phyloP scores from a whole-genome alignment of 2,113 vertebrate species.

The Madoqua kirkii region DNA sequence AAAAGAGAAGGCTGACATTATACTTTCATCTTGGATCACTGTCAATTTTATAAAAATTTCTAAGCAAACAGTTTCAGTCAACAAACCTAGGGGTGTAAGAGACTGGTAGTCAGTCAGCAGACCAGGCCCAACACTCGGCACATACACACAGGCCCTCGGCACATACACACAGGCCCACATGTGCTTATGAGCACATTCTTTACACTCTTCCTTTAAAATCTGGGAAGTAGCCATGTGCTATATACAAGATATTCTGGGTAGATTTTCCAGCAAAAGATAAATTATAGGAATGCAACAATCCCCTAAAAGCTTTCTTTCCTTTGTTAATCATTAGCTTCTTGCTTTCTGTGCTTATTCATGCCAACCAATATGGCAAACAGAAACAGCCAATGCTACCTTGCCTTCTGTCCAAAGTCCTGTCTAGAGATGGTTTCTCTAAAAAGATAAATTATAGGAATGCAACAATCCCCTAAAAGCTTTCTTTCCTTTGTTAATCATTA shows the following conservation, averaged over 20 bases:
- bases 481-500: not conserved
- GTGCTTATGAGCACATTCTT: not conserved
- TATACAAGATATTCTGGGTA: not conserved
- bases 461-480: not conserved
- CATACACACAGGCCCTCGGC: not conserved
- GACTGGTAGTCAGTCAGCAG: not conserved
- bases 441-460: not conserved
- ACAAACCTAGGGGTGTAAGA: not conserved
- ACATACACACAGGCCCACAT: not conserved
- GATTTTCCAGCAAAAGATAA: not conserved
- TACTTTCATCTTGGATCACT: not conserved
- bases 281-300: not conserved
- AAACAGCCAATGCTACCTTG: not conserved
- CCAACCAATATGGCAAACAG: not conserved
- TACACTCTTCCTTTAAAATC: not conserved
- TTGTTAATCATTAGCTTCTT: conserved; percentile 1
- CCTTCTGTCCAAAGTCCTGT: not conserved
- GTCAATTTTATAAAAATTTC: not conserved
- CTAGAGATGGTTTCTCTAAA: not conserved
- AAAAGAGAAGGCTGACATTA: not conserved
- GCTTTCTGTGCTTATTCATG: not conserved
- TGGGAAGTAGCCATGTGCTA: not conserved
- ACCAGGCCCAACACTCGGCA: not conserved
- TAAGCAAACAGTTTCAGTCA: not conserved
- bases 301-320: not conserved